phyloP scores from a whole-genome alignment of 2,797 vertebrate species.

The Chrysocyon brachyurus region DNA sequence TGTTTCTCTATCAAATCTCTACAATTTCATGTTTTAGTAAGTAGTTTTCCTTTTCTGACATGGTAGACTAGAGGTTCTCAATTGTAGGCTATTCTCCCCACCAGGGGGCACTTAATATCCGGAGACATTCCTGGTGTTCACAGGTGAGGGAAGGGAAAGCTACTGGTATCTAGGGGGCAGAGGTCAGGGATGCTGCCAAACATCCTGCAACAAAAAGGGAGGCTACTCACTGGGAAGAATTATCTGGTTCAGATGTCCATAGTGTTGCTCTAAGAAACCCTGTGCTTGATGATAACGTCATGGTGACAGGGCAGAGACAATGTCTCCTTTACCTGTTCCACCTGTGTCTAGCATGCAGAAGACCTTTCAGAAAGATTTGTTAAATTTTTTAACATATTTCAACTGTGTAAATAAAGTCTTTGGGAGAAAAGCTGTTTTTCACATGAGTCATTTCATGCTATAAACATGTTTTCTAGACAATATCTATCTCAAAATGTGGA shows the following conservation, averaged over 20 bases:
- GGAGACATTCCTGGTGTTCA: background rate
- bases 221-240: accelerated
- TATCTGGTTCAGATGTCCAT: accelerated
- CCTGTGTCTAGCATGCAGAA: background rate
- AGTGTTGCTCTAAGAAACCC: background rate
- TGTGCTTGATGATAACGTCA: background rate
- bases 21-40: background rate
- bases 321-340: background rate
- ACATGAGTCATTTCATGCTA: background rate
- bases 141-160: accelerated
- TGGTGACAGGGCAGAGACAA: background rate
- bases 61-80: background rate
- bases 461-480: background rate
- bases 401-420: background rate
- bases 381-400: background rate
- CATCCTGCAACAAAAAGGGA: accelerated
- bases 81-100: accelerated
- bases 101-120: background rate
- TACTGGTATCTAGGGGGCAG: accelerated
- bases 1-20: background rate
- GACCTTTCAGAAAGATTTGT: background rate
- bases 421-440: background rate
- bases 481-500: background rate
- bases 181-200: background rate
- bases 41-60: background rate